Conservation (phyloP, 2,888 invertebrate species). For the Zele albiditarsus region DNA sequence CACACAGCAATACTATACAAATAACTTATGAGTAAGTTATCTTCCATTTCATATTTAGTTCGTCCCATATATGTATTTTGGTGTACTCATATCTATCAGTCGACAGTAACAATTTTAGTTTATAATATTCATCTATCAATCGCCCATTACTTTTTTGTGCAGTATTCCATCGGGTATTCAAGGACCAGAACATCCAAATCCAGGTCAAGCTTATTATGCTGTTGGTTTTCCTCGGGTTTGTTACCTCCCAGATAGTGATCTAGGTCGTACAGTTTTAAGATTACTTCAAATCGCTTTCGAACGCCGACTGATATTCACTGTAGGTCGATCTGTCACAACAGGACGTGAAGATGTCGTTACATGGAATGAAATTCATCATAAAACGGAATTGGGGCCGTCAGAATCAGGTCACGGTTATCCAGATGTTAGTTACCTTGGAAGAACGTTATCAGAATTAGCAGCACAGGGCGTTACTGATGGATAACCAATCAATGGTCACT, state of each 20-base stretch:
- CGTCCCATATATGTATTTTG: too few relatives aligned
- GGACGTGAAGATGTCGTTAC: conserved; percentile 93
- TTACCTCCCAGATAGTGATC: conserved; percentile 88
- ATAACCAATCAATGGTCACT: conserved; percentile 59
- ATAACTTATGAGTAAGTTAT: conserved; percentile 84
- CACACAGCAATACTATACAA: conserved; percentile 83
- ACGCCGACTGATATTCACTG: conserved; percentile 87
- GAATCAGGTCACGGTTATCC: conserved; percentile 80
- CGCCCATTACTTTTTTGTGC: conserved; percentile 52
- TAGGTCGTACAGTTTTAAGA: conserved; percentile 84
- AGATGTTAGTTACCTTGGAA: conserved; percentile 83
- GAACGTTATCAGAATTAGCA: conserved; percentile 77
- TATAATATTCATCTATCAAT: neutral
- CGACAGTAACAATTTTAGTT: too few relatives aligned
- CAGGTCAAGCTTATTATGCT: conserved; percentile 90
- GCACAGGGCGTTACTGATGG: conserved; percentile 76
- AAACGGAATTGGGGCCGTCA: conserved; percentile 81
- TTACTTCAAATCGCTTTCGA: conserved; percentile 89
- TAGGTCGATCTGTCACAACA: conserved; percentile 90
- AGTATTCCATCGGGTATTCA: conserved; percentile 91
- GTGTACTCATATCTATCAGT: too few relatives aligned
- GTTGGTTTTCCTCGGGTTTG: conserved; percentile 89
- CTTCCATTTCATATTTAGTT: neutral
- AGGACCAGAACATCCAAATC: conserved; percentile 84
- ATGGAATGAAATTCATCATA: conserved; percentile 93